Base-by-base conservation (phyloP, 2,797 vertebrate genomes). In the Channa striata region DNA sequence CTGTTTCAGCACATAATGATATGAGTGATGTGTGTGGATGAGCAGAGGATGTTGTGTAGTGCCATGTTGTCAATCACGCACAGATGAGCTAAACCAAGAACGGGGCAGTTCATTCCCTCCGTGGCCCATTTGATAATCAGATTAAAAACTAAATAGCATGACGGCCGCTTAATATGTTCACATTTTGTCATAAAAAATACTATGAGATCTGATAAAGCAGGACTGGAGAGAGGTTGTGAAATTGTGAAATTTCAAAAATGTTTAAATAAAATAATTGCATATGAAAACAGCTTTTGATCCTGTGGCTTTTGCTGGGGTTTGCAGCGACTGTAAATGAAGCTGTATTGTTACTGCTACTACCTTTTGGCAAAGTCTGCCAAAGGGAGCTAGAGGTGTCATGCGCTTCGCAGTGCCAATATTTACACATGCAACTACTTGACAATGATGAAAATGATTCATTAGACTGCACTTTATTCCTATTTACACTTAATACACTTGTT, bases 21-120 rank as follows among this genome's bases (percentile, higher is more conserved):
- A 76, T 83, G 85, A 84, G 76, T 85, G 88, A 87, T 85, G 84
- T 82, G 83, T 81, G 83, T 76, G 68, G 81, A 81, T 81, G 78
- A 86, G 84, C 62, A 59, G 65, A 77, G 63, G 75, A 63, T 76
- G 46, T 74, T 66, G 61, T 77, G 71, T 72, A 64, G 54, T 68
- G 61, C 78, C 64, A 70, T 69, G 59, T 43, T 80, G 87, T 89
- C 86, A 89, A 56, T 89, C 77, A 87, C 46, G 60, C 61, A 81
- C 72, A 68, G 66, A 78, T 74, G 75, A 87, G 79, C 74, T 77
- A 76, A 78, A 72, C 68, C 72, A 72, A 59, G 51, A 74, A 67
- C 11, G 57, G 54, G 69, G 47, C 63, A 65, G 47, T 44, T 65
- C 59, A 69, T 77, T 62, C 39, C 66, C 66, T 68, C 52, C 10